A percentile compares a stretch with the other conserved stretches of the same genome.
phyloP scores from a whole-genome alignment of 2,113 vertebrate species.

The Ibidorhyncha struthersii region DNA sequence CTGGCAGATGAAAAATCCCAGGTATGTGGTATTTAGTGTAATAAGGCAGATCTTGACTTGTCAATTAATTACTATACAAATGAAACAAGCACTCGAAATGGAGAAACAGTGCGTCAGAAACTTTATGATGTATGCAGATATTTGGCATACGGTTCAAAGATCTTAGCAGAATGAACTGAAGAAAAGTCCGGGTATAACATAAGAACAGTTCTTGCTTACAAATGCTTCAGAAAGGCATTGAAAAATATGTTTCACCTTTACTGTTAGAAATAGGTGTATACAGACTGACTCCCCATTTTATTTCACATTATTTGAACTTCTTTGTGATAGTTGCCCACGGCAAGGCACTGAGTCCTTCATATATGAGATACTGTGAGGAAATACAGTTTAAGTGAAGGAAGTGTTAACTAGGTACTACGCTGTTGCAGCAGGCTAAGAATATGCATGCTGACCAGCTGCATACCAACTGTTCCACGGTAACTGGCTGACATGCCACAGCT shows the following conservation, averaged over 20 bases:
- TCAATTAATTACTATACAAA: background rate
- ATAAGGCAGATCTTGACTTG: constrained; percentile 31
- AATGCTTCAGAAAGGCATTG: background rate
- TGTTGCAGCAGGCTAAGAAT: background rate
- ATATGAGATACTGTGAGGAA: background rate
- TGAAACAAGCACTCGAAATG: background rate
- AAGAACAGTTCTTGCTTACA: background rate
- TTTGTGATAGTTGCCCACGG: background rate
- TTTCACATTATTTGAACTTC: background rate
- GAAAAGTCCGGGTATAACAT: background rate
- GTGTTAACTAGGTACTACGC: background rate
- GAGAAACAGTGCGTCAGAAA: background rate
- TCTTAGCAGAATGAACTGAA: background rate
- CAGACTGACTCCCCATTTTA: background rate
- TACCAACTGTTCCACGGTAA: background rate
- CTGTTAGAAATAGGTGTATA: background rate
- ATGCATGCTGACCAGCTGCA: background rate
- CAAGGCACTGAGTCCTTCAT: background rate
- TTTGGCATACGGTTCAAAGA: background rate
- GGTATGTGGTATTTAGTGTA: background rate
- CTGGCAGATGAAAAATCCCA: background rate
- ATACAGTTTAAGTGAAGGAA: background rate
- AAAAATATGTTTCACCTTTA: background rate
- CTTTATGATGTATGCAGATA: background rate
- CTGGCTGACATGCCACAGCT: background rate